phyloP scores from a whole-genome alignment of 2,888 invertebrate species.

The Sinotaia quadrata region DNA sequence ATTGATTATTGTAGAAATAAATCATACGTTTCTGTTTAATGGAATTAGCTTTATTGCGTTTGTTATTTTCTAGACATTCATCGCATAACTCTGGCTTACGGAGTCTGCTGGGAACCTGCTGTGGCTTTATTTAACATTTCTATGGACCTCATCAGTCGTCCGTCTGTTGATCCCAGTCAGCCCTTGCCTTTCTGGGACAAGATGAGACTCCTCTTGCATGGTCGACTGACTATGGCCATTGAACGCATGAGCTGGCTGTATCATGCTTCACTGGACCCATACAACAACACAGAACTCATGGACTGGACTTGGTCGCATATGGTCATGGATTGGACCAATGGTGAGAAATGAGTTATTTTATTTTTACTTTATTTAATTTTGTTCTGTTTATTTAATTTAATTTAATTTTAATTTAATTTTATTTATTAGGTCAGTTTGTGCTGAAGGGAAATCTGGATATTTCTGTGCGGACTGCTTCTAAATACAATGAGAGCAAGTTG shows the following conservation, averaged over 20 bases:
- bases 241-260: conserved; percentile 90
- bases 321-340: conserved; percentile 96
- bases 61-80: neutral
- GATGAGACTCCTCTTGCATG: conserved; percentile 91
- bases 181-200: conserved; percentile 98
- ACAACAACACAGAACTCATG: conserved; percentile 99
- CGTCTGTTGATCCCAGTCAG: conserved; percentile 85
- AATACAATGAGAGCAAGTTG: conserved; percentile 97
- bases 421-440: conserved; percentile 79
- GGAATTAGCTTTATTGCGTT: neutral
- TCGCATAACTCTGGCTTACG: conserved; percentile 84
- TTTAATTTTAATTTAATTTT: neutral
- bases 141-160: conserved; percentile 79
- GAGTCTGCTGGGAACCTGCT: conserved; percentile 99
- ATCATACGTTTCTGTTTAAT: neutral
- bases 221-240: conserved; percentile 89
- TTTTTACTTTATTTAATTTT: neutral
- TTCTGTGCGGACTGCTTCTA: conserved; percentile 95
- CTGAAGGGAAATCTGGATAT: conserved; percentile 95
- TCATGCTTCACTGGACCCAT: conserved; percentile 97
- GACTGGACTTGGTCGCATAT: conserved; percentile 96
- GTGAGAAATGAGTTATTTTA: conserved; percentile 69
- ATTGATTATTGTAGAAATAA: neutral
- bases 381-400: too few relatives aligned
- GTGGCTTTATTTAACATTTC: conserved; percentile 90